Evolutionary conservation across 2,797 vertebrate genomes (phyloP).

Genomic region (Amphiprion clarkii): DNA sequence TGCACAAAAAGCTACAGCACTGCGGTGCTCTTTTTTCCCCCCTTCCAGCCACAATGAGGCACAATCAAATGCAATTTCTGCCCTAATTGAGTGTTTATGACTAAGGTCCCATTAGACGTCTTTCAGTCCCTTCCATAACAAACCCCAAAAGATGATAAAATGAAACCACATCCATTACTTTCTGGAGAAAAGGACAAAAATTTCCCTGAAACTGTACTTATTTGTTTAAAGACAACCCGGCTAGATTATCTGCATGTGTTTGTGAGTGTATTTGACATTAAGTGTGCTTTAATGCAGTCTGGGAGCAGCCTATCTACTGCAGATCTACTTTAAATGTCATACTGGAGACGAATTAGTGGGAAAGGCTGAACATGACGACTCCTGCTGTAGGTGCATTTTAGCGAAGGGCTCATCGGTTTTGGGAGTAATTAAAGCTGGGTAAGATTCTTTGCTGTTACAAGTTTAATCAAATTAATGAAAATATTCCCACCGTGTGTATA

Average conservation of each 20-base stretch:
- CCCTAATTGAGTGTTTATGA: slow-evolving; percentile 67
- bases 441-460: slow-evolving; percentile 12
- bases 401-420: slow-evolving; percentile 18
- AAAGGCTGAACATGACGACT: slow-evolving; percentile 7
- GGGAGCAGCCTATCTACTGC: neutral
- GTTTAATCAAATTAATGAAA: slow-evolving; percentile 53
- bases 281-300: slow-evolving; percentile 12
- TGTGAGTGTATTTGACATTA: slow-evolving; percentile 38
- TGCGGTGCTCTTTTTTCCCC: slow-evolving; percentile 5
- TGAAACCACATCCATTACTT: slow-evolving; percentile 60
- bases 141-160: slow-evolving; percentile 51
- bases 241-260: slow-evolving; percentile 33
- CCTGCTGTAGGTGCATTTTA: neutral
- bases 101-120: slow-evolving; percentile 51
- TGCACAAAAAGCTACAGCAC: neutral
- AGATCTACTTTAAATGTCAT: slow-evolving; percentile 29
- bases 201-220: slow-evolving; percentile 53
- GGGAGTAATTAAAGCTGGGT: slow-evolving; percentile 35
- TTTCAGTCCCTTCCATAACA: slow-evolving; percentile 49
- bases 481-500: slow-evolving; percentile 27
- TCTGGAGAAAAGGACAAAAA: slow-evolving; percentile 34
- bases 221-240: slow-evolving; percentile 26
- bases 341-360: slow-evolving; percentile 5
- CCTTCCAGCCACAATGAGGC: slow-evolving; percentile 38
- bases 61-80: slow-evolving; percentile 53